Evolutionary conservation across 1,140 invertebrate genomes (phyloP).

Genomic region (Mesaphorura yosii): DNA sequence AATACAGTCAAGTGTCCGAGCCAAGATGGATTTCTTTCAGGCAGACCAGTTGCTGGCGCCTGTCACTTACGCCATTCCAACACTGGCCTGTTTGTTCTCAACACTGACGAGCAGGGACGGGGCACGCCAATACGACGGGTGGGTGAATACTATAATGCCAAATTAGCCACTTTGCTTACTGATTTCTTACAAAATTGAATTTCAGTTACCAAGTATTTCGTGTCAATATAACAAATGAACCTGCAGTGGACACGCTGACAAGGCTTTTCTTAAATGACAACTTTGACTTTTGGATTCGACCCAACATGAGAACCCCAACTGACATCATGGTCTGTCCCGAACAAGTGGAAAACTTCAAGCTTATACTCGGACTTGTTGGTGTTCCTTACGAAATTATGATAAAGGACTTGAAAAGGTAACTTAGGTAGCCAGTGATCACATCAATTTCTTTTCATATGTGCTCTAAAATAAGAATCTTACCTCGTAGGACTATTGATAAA

Average conservation of each 20-base stretch:
- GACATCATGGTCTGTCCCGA: conserved; percentile 25
- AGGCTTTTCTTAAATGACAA: conserved; percentile 15
- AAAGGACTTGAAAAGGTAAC: conserved; percentile 8
- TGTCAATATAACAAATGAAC: conserved; percentile 4
- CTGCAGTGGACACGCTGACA: conserved; percentile 5
- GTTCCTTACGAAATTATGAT: conserved; percentile 17
- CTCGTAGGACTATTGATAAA: background rate
- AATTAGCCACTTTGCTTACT: background rate
- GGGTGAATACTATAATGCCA: background rate
- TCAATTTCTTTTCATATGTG: background rate
- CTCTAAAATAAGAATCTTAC: background rate
- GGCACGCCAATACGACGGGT: conserved; percentile 9
- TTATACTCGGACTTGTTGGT: conserved; percentile 5
- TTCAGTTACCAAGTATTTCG: conserved; percentile 20
- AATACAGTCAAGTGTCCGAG: too few relatives aligned
- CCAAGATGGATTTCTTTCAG: too few relatives aligned
- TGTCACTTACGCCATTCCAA: too few relatives aligned
- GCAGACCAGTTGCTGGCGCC: too few relatives aligned
- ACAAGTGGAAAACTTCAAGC: conserved; percentile 14
- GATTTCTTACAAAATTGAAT: background rate
- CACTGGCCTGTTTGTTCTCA: conserved; percentile 22
- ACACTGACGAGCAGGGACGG: conserved; percentile 8
- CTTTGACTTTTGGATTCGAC: conserved; percentile 21
- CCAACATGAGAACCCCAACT: conserved; percentile 11
- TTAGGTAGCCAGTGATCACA: background rate